Evolutionary conservation across 2,888 invertebrate species (phyloP).

Genomic region (Melanostoma scalare): DNA sequence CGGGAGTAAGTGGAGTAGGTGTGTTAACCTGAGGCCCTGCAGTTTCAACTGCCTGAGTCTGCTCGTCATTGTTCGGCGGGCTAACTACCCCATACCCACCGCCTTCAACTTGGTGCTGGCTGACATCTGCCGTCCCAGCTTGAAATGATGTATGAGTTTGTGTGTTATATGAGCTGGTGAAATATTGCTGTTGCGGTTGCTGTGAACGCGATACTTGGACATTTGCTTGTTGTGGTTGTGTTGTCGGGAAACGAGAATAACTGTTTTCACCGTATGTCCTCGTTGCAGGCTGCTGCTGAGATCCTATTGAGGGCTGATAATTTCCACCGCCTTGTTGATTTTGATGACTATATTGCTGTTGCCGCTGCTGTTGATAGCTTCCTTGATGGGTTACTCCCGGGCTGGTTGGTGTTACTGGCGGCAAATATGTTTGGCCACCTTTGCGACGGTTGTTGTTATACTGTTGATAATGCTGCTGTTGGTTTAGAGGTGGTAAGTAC

Average conservation of each 20-base stretch:
- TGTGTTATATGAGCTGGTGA: slow-evolving; percentile 77
- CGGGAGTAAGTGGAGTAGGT: slow-evolving; percentile 36
- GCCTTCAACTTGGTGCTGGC: slow-evolving; percentile 66
- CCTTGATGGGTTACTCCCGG: slow-evolving; percentile 76
- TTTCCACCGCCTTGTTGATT: slow-evolving; percentile 76
- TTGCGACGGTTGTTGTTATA: slow-evolving; percentile 78
- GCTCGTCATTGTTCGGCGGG: slow-evolving; percentile 40
- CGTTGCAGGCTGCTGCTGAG: slow-evolving; percentile 70
- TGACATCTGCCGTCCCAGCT: slow-evolving; percentile 62
- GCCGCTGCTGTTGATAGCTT: slow-evolving; percentile 63
- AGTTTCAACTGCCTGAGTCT: slow-evolving; percentile 28
- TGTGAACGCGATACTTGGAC: slow-evolving; percentile 70
- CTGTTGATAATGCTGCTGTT: slow-evolving; percentile 75
- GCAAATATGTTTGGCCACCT: slow-evolving; percentile 80
- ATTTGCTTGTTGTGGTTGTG: slow-evolving; percentile 52
- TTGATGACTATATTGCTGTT: slow-evolving; percentile 70
- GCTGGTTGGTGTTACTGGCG: slow-evolving; percentile 77
- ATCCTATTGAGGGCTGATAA: slow-evolving; percentile 76
- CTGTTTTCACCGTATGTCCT: slow-evolving; percentile 80
- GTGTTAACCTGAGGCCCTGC: slow-evolving; percentile 27
- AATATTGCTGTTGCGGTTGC: slow-evolving; percentile 75
- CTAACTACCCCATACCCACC: slow-evolving; percentile 60
- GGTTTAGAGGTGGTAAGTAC: slow-evolving; percentile 79
- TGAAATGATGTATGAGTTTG: slow-evolving; percentile 72
- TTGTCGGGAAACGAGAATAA: slow-evolving; percentile 76